These are phyloP conservation scores for Phrynosoma blainvillii DNA, from an alignment of 2,113 vertebrate species.

Conservation along the genomic window DNA sequence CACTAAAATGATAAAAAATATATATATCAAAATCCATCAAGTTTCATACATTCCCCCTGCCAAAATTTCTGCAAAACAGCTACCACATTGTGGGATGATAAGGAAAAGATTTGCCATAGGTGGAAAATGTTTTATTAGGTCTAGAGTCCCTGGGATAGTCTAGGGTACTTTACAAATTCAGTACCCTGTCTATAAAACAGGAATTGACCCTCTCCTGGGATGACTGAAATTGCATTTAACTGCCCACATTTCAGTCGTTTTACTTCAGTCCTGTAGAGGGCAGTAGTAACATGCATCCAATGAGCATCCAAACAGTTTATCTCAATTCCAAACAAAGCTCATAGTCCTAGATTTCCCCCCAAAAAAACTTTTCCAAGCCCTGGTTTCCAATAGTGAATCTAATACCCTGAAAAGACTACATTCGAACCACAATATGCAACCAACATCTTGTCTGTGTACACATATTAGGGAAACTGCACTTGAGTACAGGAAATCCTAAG, in stretches of 20 bases:
- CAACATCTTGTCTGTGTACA: not conserved
- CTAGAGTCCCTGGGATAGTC: not conserved
- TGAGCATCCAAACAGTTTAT: not conserved
- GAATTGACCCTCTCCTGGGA: not conserved
- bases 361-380: not conserved
- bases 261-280: constrained; percentile 65
- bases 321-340: not conserved
- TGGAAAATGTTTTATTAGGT: not conserved
- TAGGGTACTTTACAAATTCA: not conserved
- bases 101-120: not conserved
- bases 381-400: not conserved
- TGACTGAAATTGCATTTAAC: not conserved
- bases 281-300: constrained; percentile 29
- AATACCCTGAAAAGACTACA: not conserved
- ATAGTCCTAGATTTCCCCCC: not conserved
- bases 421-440: not conserved
- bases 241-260: constrained; percentile 22
- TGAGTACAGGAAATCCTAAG: not conserved
- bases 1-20: not conserved
- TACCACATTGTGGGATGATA: not conserved
- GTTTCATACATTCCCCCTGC: not conserved
- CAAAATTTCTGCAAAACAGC: not conserved
- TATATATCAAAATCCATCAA: not conserved
- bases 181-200: not conserved
- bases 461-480: not conserved